Base-by-base conservation (phyloP, 1,140 invertebrate species). In the Neodiprion virginianus region DNA sequence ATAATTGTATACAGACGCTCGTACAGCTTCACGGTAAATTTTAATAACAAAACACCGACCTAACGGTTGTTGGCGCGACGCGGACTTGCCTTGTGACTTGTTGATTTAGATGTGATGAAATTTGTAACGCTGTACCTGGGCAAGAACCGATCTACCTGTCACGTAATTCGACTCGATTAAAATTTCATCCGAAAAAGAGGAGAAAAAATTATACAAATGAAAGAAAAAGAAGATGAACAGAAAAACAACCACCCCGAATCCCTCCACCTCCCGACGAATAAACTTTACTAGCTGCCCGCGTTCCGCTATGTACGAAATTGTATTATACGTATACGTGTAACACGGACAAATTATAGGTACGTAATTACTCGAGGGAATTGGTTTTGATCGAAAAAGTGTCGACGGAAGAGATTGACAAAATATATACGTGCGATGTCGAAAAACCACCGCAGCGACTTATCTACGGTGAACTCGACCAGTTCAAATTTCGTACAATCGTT, bases 81-180 rank as follows among this genome's bases (percentile, higher is more conserved):
- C 40, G 67, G 67, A 69, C 17, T 47, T 12, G 40, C 67, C 40
- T 21, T 21, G 11, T 12, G 67, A 69, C 17, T 47, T 69, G 72
- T 76, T 73, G 75, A 76, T 69, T 73, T 73, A 73, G 70, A 68
- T 72, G 71, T 40, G 67, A 69, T 71, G 71, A 53, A n/a, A 74
- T 66, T 77, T 70, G 71, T 72, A 67, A 53, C 74, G 72, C 28
- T 40, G 53, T 69, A 67, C 72, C 71, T 70, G 71, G 71, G 71
- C 61, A 69, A 67, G 71, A 61, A 53, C 69, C 67, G 68, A 71
- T 74, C 70, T 72, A 73, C 69, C 76, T 74, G 72, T 75, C 73
- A 70, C 48, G 75, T 76, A 75, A 78, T 78, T 78, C 76, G 76
- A 68, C 75, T 78, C 72, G 76, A 78, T 75, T 78, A 78, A 78